Conservation (phyloP, 2,113 vertebrate genomes). For the Saccopteryx leptura region DNA sequence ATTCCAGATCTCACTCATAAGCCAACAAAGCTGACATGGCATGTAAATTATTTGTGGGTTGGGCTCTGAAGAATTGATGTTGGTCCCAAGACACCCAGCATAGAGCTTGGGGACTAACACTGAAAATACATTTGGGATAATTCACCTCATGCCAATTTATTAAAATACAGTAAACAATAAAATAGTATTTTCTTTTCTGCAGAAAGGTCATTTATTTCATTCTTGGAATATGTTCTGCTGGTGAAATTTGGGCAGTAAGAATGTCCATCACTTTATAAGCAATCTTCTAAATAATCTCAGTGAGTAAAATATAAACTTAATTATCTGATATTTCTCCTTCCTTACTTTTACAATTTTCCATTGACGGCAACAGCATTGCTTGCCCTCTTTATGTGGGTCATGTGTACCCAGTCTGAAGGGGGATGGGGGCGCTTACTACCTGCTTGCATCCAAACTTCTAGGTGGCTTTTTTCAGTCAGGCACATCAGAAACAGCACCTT, state of each 20-base stretch:
- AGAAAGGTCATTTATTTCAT: constrained; percentile 34
- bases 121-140: constrained; percentile 26
- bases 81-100: not conserved
- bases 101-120: not conserved
- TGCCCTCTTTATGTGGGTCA: not conserved
- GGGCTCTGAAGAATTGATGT: not conserved
- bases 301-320: not conserved
- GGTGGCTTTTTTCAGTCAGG: not conserved
- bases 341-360: not conserved
- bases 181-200: constrained; percentile 1
- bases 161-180: not conserved
- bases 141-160: not conserved
- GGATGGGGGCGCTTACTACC: not conserved
- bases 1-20: constrained; percentile 8
- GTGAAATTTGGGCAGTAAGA: not conserved
- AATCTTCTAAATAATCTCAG: constrained; percentile 11
- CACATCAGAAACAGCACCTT: not conserved
- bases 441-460: not conserved
- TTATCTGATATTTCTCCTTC: not conserved
- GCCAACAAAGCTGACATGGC: constrained; percentile 3
- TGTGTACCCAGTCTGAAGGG: not conserved
- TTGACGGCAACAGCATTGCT: not conserved
- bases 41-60: constrained; percentile 1
- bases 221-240: not conserved
- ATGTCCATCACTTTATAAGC: not conserved